Base-by-base conservation (phyloP, 1,140 invertebrate species). In the Lysiphlebus fabarum region DNA sequence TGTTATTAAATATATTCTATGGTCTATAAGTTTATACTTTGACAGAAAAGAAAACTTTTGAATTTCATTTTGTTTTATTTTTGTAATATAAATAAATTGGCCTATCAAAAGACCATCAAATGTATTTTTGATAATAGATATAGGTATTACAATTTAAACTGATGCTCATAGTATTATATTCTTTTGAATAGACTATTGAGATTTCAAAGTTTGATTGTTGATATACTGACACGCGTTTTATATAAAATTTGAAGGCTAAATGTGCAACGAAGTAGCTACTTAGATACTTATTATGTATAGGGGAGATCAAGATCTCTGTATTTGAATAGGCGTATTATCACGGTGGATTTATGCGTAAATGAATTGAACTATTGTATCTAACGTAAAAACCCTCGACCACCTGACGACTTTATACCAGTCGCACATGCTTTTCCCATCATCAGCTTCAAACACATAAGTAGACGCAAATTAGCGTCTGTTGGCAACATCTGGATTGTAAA, bases 211-310 rank as follows among this genome's bases (percentile, higher is more conserved):
- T 4, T 26, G 17, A 26, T 26, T 26, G 17, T 26, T 51, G 49
- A 51, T 37, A 51, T 36, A 36, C 36, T 38, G 49, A 51, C 49
- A 51, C 49, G 49, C 49, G 49, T 8, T 33, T 51, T 40, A 53
- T 48, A 57, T 65, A 69, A 69, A 74, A 69, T 72, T 74, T 63
- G 66, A 76, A 26, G 17, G 70, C 77, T 76, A 79, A 79, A 79
- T 79, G 76, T 77, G 74, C 75, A 78, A 73, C 76, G 77, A 79
- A 78, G 76, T 77, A 79, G 62, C 71, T 79, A 78, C 76, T 78
- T 77, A 79, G 58, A 55, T 64, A 58, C 73, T 67, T 73, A 74
- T 68, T 69, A 65, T 58, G 65, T 66, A 4, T 26, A 26, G 63
- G 65, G 70, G 69, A 66, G 70, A 69, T 71, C 56, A 59, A 66